phyloP scores from a whole-genome alignment of 2,113 vertebrate species.

The Varanus komodoensis region DNA sequence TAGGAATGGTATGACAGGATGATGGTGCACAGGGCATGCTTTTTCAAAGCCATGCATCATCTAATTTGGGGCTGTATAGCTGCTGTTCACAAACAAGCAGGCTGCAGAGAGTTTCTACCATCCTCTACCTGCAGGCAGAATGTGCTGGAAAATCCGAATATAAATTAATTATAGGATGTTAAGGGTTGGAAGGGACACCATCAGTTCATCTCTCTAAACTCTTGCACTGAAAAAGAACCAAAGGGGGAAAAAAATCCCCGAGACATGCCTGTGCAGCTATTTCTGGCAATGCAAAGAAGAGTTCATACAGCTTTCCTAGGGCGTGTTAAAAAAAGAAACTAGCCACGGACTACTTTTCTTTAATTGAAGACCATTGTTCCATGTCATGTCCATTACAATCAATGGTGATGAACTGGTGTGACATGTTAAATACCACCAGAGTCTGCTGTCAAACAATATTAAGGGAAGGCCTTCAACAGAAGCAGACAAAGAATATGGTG shows the following conservation, averaged over 20 bases:
- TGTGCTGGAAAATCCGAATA: not conserved
- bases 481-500: not conserved
- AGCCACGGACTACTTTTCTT: not conserved
- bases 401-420: not conserved
- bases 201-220: not conserved
- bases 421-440: not conserved
- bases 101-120: not conserved
- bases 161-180: not conserved
- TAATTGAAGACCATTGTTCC: not conserved
- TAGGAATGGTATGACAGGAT: not conserved
- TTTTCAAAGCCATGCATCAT: not conserved
- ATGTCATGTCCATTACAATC: not conserved
- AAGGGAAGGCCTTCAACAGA: not conserved
- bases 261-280: not conserved
- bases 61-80: fast-evolving
- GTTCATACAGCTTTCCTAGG: not conserved
- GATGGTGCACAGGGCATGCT: not conserved
- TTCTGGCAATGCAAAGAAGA: not conserved
- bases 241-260: not conserved
- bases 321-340: not conserved
- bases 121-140: not conserved
- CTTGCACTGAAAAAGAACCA: not conserved
- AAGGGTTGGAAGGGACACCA: not conserved
- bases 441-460: not conserved
- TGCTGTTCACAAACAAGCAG: not conserved